Conservation (phyloP, 1,140 invertebrate species). For the Procambarus clarkii region DNA sequence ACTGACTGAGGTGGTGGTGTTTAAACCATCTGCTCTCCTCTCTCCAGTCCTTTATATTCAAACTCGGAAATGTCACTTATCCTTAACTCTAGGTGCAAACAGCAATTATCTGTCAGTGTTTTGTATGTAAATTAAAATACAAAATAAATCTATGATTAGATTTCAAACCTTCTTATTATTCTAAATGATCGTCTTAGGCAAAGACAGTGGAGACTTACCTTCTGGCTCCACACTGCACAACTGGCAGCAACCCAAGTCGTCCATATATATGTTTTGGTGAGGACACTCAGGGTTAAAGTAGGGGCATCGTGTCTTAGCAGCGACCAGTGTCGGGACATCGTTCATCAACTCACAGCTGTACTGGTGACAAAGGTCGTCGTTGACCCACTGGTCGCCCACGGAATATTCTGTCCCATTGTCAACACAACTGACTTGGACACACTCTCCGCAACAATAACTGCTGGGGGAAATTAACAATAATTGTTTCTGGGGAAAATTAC, state of each 20-base stretch:
- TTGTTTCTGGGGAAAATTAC: too few species aligned
- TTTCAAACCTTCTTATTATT: too few species aligned
- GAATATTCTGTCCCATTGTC: conserved; percentile 78
- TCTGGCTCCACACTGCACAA: conserved; percentile 71
- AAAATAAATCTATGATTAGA: too few species aligned
- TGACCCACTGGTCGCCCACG: conserved; percentile 74
- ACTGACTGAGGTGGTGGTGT: too few species aligned
- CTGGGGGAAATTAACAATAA: conserved; percentile 58
- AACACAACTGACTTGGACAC: conserved; percentile 81
- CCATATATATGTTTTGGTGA: conserved; percentile 57
- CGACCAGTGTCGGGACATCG: conserved; percentile 61
- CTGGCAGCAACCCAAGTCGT: conserved; percentile 73
- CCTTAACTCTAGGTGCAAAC: too few species aligned
- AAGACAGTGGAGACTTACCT: conserved; percentile 23
- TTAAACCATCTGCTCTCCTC: too few species aligned
- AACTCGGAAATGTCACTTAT: too few species aligned
- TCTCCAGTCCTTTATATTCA: too few species aligned
- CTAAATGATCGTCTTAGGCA: too few species aligned
- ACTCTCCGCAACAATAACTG: conserved; percentile 83
- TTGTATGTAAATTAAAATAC: too few species aligned
- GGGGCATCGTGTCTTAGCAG: conserved; percentile 53
- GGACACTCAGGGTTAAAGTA: conserved; percentile 72
- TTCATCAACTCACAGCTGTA: conserved; percentile 71
- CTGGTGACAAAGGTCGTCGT: conserved; percentile 69
- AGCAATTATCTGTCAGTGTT: too few species aligned